These are phyloP conservation scores for Tetrapedia diversipes DNA, from an alignment of 2,888 invertebrate genomes.

Conservation along the genomic window DNA sequence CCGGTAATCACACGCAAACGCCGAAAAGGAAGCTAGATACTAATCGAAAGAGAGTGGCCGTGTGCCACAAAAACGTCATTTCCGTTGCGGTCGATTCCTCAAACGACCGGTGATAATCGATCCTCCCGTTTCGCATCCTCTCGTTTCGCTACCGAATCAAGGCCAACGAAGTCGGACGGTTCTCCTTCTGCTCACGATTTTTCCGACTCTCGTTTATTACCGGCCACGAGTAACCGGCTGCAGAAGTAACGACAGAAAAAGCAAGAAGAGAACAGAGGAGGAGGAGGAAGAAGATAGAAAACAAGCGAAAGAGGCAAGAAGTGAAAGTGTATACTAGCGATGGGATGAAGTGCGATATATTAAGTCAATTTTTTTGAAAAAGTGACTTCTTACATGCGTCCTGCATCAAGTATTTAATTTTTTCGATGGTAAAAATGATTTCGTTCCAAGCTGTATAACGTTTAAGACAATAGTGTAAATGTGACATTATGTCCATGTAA, in stretches of 20 bases:
- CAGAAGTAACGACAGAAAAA: background rate
- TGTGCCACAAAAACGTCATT: constrained; percentile 57
- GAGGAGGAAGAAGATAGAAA: background rate
- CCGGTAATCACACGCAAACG: background rate
- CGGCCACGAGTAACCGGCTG: constrained; percentile 23
- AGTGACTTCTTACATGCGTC: too few relatives aligned
- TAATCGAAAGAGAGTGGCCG: background rate
- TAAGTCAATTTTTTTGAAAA: too few relatives aligned
- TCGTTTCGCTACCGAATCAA: constrained; percentile 61
- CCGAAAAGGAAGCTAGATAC: background rate
- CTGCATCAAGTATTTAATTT: too few relatives aligned
- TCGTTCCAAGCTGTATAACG: too few relatives aligned
- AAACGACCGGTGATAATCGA: constrained; percentile 67
- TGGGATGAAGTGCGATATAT: too few relatives aligned
- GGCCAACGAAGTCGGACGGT: constrained; percentile 39
- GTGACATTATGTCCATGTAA: too few relatives aligned
- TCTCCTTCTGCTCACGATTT: constrained; percentile 49
- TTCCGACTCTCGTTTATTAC: constrained; percentile 62
- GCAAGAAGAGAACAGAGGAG: background rate
- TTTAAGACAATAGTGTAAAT: too few relatives aligned
- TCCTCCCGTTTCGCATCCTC: constrained; percentile 61
- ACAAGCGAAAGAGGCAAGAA: background rate
- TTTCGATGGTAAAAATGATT: too few relatives aligned
- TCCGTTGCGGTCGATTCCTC: constrained; percentile 60
- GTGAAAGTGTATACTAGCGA: too few relatives aligned